These are phyloP conservation scores for Trialeurodes vaporariorum DNA, from an alignment of 1,140 invertebrate species.

Conservation along the genomic window DNA sequence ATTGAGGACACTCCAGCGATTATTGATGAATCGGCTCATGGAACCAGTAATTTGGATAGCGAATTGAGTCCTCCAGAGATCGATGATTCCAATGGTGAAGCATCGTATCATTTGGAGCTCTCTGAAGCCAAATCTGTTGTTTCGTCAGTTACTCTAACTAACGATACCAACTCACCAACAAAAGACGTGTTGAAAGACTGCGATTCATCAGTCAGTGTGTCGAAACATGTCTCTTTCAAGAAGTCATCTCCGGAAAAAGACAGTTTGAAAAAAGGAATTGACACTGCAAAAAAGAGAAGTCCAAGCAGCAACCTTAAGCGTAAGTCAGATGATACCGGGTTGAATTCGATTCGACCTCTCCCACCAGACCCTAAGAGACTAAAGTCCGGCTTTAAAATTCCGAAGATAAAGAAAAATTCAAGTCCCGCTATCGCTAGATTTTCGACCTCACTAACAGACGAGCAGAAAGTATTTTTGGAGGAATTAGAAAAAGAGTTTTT, in stretches of 20 bases:
- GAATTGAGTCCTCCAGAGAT: no score
- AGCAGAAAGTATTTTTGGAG: slow-evolving; percentile 36
- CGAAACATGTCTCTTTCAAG: no score
- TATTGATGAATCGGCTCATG: no score
- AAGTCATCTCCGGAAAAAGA: not conserved
- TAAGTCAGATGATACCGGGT: not conserved
- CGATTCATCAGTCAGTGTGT: no score
- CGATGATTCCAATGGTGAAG: no score
- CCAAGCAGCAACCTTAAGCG: not conserved
- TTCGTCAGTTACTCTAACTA: no score
- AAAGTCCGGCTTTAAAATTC: not conserved
- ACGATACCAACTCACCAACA: no score
- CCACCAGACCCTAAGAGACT: not conserved
- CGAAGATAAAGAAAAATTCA: not conserved
- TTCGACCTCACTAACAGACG: slow-evolving; percentile 26
- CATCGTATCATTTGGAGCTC: no score
- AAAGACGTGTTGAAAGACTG: no score
- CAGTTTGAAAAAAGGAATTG: not conserved
- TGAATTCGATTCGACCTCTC: not conserved
- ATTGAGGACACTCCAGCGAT: not conserved
- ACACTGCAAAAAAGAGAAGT: not conserved
- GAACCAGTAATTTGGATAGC: no score
- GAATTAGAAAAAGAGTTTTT: slow-evolving; percentile 42
- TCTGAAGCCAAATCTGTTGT: no score
- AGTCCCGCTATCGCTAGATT: not conserved